Evolutionary conservation across 2,888 invertebrate genomes (phyloP).

Genomic region (Cyclophora punctaria): DNA sequence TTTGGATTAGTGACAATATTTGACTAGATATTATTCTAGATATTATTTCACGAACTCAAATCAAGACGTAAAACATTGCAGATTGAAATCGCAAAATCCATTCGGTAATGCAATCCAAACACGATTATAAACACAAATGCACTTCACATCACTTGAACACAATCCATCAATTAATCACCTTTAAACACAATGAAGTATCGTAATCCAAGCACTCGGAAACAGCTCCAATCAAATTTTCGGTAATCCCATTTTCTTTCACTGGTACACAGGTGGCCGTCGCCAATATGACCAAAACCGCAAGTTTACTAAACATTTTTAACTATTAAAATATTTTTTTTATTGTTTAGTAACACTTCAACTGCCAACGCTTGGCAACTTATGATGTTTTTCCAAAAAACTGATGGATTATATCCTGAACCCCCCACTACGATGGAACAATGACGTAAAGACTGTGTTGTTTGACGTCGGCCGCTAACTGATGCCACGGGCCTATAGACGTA

Average conservation of each 20-base stretch:
- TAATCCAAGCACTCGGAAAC: slow-evolving; percentile 75
- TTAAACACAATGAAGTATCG: slow-evolving; percentile 76
- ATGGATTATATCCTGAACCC: slow-evolving; percentile 68
- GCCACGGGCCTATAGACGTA: slow-evolving; percentile 41
- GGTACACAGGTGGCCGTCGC: slow-evolving; percentile 55
- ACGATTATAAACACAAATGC: slow-evolving; percentile 1
- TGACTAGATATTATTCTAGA: too few relatives aligned
- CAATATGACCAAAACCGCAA: slow-evolving; percentile 52
- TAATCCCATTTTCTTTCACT: slow-evolving; percentile 53
- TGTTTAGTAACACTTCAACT: slow-evolving; percentile 38
- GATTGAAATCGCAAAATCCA: too few relatives aligned
- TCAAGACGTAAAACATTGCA: too few relatives aligned
- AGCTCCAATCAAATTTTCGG: slow-evolving; percentile 62
- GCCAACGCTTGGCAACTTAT: slow-evolving; percentile 58
- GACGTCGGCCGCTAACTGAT: slow-evolving; percentile 58
- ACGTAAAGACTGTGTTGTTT: slow-evolving; percentile 56
- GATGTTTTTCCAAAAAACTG: slow-evolving; percentile 65
- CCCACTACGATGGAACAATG: slow-evolving; percentile 56
- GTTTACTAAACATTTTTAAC: slow-evolving; percentile 53
- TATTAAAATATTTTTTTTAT: not conserved
- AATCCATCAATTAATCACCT: slow-evolving; percentile 66
- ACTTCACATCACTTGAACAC: slow-evolving; percentile 38
- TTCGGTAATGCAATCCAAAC: too few relatives aligned
- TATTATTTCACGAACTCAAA: too few relatives aligned
- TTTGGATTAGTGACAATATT: too few relatives aligned